Percentiles rank a stretch among this genome's conserved stretches.
Evolutionary conservation across 2,888 invertebrate species (phyloP).

Genomic region (Ophonus ardosiacus): DNA sequence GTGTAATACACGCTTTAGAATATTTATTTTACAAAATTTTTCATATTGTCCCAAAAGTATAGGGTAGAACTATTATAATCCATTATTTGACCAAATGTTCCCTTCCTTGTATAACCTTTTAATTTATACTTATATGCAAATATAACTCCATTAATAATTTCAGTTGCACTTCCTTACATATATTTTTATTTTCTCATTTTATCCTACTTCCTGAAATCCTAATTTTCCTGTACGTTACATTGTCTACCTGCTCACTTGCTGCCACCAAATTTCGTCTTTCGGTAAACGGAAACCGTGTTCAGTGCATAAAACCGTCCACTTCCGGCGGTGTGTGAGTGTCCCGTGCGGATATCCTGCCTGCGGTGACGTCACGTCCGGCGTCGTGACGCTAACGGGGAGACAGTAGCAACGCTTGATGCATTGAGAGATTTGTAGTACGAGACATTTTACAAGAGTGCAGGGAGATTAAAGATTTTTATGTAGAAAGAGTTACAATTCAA

Average conservation of each 20-base stretch:
- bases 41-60: too few relatives aligned
- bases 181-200: not conserved
- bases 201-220: not conserved
- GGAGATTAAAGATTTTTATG: not conserved
- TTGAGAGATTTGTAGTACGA: not conserved
- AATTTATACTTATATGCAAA: too few relatives aligned
- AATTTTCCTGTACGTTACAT: not conserved
- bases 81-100: too few relatives aligned
- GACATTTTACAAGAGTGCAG: not conserved
- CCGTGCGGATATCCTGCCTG: not conserved
- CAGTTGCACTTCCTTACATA: too few relatives aligned
- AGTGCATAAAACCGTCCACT: conserved; percentile 13
- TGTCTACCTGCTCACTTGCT: not conserved
- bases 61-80: too few relatives aligned
- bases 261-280: not conserved
- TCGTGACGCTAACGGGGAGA: not conserved
- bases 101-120: too few relatives aligned
- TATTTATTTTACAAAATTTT: too few relatives aligned
- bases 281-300: not conserved
- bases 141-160: too few relatives aligned
- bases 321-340: not conserved
- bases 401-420: not conserved
- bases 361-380: not conserved
- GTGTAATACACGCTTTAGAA: too few relatives aligned
- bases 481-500: too few relatives aligned